Base-by-base conservation (phyloP, 2,888 invertebrate genomes). In the Gortyna flavago region DNA sequence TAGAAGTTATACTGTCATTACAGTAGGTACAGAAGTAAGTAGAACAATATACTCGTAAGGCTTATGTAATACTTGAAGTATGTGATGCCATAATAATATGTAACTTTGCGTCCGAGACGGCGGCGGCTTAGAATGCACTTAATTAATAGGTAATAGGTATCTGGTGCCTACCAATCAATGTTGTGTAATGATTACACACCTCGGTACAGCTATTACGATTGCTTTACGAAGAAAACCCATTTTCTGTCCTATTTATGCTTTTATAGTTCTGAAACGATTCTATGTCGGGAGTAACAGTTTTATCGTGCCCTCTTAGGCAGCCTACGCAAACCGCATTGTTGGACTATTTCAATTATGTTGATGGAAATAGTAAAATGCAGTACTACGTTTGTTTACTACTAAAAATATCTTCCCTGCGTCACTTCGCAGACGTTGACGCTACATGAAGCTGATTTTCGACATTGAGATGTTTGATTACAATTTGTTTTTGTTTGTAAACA, bases 311-410 rank as follows among this genome's bases (percentile, higher is more conserved):
- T 80, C 57, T 72, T 59, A 54, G 57, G 13, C 64, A 48, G 61
- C 82, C 84, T 78, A 84, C 88, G 85, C 76, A 80, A 77, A 69
- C 44, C 74, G 79, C 64, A 72, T 74, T 66, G 77, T 68, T 82
- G 69, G 54, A 79, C 80, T 64, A 78, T 77, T 88, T 81, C 80
- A 82, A 86, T 86, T 78, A 81, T 77, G 59, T 65, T 69, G 79
- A 80, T 82, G 68, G 70, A 82, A 85, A 84, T 85, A 85, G 79
- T 66, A 51, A 74, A 76, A 76, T 79, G 67, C 62, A 69, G 38
- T 75, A 67, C 59, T 70, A 68, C 79, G 66, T 78, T 77, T 81
- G 75, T 88, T 87, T 81, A 66, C 74, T 72, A 78, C 72, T 64
- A 51, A 78, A 81, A 71, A 85, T 85, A 77, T 76, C 62, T 75